phyloP scores from a whole-genome alignment of 2,888 invertebrate genomes.

The Herminia tarsipennalis region DNA sequence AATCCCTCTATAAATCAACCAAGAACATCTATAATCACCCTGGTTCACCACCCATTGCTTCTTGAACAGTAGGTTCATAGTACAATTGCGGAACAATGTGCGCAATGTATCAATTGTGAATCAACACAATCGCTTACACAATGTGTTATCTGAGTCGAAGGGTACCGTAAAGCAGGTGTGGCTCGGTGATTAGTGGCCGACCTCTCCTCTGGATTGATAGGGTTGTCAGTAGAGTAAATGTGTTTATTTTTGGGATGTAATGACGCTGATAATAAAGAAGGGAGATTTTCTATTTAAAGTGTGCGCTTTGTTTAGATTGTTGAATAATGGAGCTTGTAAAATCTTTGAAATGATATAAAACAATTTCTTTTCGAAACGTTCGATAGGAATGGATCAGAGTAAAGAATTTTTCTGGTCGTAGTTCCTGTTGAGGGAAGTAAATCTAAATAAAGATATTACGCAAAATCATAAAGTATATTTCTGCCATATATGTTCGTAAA shows the following conservation, averaged over 20 bases:
- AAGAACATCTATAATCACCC: conserved; percentile 1
- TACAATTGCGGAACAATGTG: conserved; percentile 33
- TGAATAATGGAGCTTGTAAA: not conserved
- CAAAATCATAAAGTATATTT: no score
- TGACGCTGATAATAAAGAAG: not conserved
- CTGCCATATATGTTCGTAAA: no score
- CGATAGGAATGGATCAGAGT: no score
- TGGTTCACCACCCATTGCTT: conserved; percentile 26
- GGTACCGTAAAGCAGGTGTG: conserved; percentile 33
- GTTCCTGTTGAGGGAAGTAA: no score
- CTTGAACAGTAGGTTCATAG: conserved; percentile 10
- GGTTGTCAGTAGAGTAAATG: conserved; percentile 9
- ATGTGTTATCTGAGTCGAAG: conserved; percentile 36
- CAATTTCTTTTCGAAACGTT: no score
- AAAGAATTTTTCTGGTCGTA: no score
- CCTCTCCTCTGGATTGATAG: conserved; percentile 8
- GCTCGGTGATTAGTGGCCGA: conserved; percentile 34
- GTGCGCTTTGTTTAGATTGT: no score
- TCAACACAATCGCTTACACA: conserved; percentile 34
- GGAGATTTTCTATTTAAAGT: no score
- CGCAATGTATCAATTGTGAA: conserved; percentile 35
- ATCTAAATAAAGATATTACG: no score
- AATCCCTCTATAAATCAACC: conserved; percentile 12
- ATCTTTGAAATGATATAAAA: no score
- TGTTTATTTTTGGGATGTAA: conserved; percentile 2